Conservation (phyloP, 2,888 invertebrate species). For the Halictus quadricinctus region DNA sequence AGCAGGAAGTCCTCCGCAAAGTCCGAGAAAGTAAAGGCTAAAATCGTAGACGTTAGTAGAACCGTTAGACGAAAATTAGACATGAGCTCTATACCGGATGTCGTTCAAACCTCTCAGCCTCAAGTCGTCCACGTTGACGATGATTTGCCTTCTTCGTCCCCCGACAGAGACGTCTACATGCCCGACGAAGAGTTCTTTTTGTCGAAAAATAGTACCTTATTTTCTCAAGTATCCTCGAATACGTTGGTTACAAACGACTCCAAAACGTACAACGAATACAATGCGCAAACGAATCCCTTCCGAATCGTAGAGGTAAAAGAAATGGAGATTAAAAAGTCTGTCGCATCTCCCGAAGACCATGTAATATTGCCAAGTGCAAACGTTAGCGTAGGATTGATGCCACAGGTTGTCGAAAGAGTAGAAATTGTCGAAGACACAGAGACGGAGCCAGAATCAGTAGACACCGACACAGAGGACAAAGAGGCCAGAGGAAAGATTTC, state of each 20-base stretch:
- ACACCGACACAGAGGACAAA: constrained; percentile 76
- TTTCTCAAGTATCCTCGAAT: constrained; percentile 87
- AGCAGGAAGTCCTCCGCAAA: constrained; percentile 75
- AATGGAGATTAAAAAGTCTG: constrained; percentile 87
- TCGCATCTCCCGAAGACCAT: constrained; percentile 83
- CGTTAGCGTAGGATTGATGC: constrained; percentile 77
- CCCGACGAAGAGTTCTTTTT: constrained; percentile 81
- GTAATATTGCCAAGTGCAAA: constrained; percentile 78
- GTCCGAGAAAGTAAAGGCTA: constrained; percentile 82
- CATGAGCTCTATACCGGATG: constrained; percentile 82
- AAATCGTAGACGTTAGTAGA: constrained; percentile 85
- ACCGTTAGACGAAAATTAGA: constrained; percentile 86
- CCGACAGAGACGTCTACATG: constrained; percentile 58
- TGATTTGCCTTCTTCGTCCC: constrained; percentile 63
- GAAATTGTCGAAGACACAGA: constrained; percentile 83
- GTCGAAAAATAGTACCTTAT: constrained; percentile 87
- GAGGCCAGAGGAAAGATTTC: constrained; percentile 54
- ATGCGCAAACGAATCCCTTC: constrained; percentile 80
- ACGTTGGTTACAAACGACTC: constrained; percentile 70
- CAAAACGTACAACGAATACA: constrained; percentile 42
- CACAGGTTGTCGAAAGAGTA: constrained; percentile 82
- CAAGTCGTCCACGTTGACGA: constrained; percentile 62
- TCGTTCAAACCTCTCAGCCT: constrained; percentile 77
- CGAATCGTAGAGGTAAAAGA: constrained; percentile 88
- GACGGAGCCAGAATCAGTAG: constrained; percentile 78